Evolutionary conservation across 2,797 vertebrate species (phyloP).

Genomic region (Lepus townsendii): DNA sequence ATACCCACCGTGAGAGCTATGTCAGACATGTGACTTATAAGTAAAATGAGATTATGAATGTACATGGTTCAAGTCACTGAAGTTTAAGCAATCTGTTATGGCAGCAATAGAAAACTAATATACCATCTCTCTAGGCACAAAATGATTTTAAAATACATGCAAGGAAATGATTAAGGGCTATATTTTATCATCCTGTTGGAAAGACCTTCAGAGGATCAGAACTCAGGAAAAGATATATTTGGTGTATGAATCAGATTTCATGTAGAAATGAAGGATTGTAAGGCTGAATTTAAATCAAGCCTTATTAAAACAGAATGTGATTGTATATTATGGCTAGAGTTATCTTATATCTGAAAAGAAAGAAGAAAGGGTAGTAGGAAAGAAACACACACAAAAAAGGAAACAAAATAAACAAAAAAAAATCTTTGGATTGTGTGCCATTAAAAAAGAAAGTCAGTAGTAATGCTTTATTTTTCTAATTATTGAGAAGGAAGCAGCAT

Average conservation of each 20-base stretch:
- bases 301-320: slow-evolving; percentile 58
- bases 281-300: slow-evolving; percentile 5
- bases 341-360: slow-evolving; percentile 19
- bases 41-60: neutral
- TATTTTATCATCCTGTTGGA: slow-evolving; percentile 4
- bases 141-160: neutral
- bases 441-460: slow-evolving; percentile 34
- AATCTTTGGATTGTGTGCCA: neutral
- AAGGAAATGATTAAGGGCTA: neutral
- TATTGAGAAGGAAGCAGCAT: slow-evolving; percentile 51
- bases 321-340: neutral
- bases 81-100: neutral
- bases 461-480: slow-evolving; percentile 47
- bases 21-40: neutral
- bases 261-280: neutral
- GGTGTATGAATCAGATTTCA: neutral
- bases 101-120: neutral
- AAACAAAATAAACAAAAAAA: neutral
- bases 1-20: neutral
- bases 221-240: neutral
- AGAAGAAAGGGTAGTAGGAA: neutral
- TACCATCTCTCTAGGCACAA: neutral
- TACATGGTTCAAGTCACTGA: neutral
- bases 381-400: neutral
- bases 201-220: slow-evolving; percentile 14